Evolutionary conservation across 2,797 vertebrate genomes (phyloP), one percentile per base, ranked within the genome.

Genomic region (Dallia pectoralis): DNA sequence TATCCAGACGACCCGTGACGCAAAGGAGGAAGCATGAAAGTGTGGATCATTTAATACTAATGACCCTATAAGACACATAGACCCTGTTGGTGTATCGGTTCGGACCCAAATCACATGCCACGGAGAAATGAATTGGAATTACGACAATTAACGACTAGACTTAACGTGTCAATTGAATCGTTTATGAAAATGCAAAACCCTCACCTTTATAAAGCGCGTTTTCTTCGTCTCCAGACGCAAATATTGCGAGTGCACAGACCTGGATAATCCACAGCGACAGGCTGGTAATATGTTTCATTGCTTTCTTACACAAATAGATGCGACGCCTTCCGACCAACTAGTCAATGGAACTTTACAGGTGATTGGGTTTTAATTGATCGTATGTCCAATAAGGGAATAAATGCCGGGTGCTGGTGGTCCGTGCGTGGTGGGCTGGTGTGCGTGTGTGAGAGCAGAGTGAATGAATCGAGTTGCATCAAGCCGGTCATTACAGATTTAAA

Each of bases 401-500:
- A 32, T 51, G 47, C 40, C 14, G 63, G 16, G 40, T 44, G 79
- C 44, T 22, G 77, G 80, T 74, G 77, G 72, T 73, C 33, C 70
- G 67, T 40, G 36, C 6, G 36, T 6, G 36, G 36, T 40, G 36
- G 36, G 36, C 36, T 40, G 36, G 36, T 71, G 81, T 69, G 78
- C n/a, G n/a, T 70, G 67, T 62, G 68, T 61, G 19, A 3, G 53
- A 75, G 75, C 75, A 7, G 69, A 32, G 25, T 53, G 51, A 75
- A 84, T 81, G 84, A 83, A 76, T 85, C 68, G 85, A 89, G 84
- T 67, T 67, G 75, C 53, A 64, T 75, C 77, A 71, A 74, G 73
- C 75, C 81, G 78, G 81, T 88, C 89, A 90, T 92, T 93, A 88
- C 82, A 90, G 87, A 91, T 93, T 94, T 94, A 94, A 93, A 94